Conservation (phyloP, 1,140 invertebrate species). For the Drosophila takahashii region DNA sequence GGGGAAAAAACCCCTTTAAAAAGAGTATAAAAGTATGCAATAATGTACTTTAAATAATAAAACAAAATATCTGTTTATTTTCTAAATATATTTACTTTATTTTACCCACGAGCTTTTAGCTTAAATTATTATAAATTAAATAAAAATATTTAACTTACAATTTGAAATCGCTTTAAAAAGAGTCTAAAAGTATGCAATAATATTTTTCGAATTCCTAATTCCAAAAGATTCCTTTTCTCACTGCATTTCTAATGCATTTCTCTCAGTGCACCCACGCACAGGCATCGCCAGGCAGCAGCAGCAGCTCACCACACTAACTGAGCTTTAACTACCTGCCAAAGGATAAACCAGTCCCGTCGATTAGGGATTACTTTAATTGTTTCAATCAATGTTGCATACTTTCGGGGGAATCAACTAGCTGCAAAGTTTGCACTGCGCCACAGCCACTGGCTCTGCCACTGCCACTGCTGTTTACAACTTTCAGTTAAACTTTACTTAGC, state of each 20-base stretch:
- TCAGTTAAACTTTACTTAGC: conserved; percentile 43
- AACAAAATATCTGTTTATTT: no score
- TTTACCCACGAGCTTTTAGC: no score
- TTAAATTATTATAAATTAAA: no score
- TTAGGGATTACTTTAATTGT: conserved; percentile 52
- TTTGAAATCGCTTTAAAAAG: no score
- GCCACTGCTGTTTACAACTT: conserved; percentile 26
- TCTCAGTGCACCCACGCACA: neutral
- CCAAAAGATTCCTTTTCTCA: no score
- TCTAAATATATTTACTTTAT: no score
- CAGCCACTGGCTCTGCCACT: conserved; percentile 3
- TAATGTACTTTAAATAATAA: no score
- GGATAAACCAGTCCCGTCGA: conserved; percentile 37
- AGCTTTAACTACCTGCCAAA: conserved; percentile 12
- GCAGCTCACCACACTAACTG: neutral
- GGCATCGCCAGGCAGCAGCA: neutral
- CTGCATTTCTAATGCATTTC: neutral
- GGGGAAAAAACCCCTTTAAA: neutral
- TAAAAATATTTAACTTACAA: no score
- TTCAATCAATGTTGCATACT: conserved; percentile 50
- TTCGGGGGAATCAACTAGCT: conserved; percentile 36
- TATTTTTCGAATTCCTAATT: no score
- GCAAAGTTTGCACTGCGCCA: conserved; percentile 18
- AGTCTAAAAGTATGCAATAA: no score
- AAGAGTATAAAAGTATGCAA: no score